Conservation (phyloP, 2,797 vertebrate species). For the Mareca penelope region DNA sequence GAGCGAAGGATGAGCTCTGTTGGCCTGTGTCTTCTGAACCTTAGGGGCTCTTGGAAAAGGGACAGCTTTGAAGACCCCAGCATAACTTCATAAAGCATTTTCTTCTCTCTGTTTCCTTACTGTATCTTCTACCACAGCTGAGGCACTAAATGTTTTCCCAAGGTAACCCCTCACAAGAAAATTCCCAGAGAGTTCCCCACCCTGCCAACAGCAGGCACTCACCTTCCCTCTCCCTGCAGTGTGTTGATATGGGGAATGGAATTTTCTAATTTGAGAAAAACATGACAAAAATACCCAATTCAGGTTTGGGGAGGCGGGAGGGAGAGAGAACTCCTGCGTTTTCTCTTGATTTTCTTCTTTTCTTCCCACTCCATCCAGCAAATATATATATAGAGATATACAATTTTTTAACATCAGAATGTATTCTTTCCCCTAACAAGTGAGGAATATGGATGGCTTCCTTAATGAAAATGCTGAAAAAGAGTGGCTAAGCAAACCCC, state of each 20-base stretch:
- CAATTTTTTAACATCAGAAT: neutral
- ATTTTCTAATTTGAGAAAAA: neutral
- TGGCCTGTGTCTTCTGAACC: neutral
- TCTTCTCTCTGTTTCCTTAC: neutral
- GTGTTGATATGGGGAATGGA: neutral
- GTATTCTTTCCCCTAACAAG: neutral
- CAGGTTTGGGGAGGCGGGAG: neutral
- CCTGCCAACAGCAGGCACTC: neutral
- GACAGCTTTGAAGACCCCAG: neutral
- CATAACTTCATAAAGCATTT: neutral
- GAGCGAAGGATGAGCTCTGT: neutral
- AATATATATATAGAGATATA: neutral
- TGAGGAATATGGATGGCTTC: neutral
- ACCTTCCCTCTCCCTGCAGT: neutral
- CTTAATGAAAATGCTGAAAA: neutral
- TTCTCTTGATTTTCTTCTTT: neutral
- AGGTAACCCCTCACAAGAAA: neutral
- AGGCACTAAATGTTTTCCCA: neutral
- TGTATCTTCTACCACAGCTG: neutral
- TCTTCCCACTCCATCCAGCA: neutral
- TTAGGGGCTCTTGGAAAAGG: neutral
- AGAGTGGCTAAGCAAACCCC: neutral
- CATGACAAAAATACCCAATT: neutral
- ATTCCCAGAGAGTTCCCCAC: neutral
- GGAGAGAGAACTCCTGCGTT: neutral